A percentile compares a stretch with the other conserved stretches of the same genome.
Evolutionary conservation across 2,797 vertebrate species (phyloP).

Genomic region (Lacerta bilineata): DNA sequence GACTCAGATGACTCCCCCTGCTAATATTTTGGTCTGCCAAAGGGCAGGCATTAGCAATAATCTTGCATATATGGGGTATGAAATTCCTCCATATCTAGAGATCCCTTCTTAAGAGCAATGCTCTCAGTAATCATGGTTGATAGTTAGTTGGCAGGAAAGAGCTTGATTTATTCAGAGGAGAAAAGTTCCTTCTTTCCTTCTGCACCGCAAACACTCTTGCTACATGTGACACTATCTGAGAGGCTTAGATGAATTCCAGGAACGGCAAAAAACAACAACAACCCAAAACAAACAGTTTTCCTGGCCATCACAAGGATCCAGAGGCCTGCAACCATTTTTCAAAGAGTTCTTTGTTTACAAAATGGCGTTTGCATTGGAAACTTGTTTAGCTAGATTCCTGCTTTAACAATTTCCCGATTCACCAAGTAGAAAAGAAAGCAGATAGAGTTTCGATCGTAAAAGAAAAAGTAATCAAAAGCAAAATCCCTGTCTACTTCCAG

Average conservation of each 20-base stretch:
- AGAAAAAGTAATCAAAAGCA: slow-evolving; percentile 57
- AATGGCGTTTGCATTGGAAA: slow-evolving; percentile 82
- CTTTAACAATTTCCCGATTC: slow-evolving; percentile 81
- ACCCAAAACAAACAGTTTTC: slow-evolving; percentile 65
- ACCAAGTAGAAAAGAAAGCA: slow-evolving; percentile 67
- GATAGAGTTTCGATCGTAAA: slow-evolving; percentile 67
- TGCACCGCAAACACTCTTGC: not conserved
- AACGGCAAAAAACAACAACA: not conserved
- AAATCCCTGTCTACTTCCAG: slow-evolving; percentile 42
- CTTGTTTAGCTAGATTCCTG: slow-evolving; percentile 82
- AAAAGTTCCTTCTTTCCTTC: slow-evolving; percentile 30
- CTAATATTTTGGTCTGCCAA: not conserved
- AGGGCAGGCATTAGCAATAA: slow-evolving; percentile 50
- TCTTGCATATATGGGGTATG: slow-evolving; percentile 25
- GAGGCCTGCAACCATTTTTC: slow-evolving; percentile 76
- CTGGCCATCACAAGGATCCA: slow-evolving; percentile 73
- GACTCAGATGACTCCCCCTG: rapidly evolving
- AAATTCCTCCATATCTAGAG: slow-evolving; percentile 61
- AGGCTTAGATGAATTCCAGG: slow-evolving; percentile 65
- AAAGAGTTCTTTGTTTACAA: slow-evolving; percentile 83
- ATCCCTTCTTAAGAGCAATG: slow-evolving; percentile 67
- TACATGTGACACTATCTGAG: slow-evolving; percentile 26
- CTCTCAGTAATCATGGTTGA: slow-evolving; percentile 61
- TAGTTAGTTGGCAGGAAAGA: slow-evolving; percentile 74
- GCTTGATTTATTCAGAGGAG: slow-evolving; percentile 53